Evolutionary conservation across 2,888 invertebrate species (phyloP), one percentile per base, ranked within the genome.

Genomic region (Harpalus rubripes): DNA sequence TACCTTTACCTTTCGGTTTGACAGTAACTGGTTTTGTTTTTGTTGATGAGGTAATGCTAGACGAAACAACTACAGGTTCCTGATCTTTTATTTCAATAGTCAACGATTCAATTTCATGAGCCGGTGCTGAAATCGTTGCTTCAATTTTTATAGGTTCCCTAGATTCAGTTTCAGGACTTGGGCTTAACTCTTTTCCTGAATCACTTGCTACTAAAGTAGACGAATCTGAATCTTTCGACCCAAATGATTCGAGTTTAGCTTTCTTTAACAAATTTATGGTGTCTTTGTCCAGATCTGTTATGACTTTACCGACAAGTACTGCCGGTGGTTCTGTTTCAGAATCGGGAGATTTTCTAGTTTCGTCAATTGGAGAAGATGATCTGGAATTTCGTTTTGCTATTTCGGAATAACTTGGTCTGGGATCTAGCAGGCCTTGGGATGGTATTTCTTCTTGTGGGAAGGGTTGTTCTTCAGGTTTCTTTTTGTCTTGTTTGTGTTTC

Each of bases 391-490:
- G 87, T 83, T 88, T 89, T 1, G 88, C 88, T 59, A 90, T 87
- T 68, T 90, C 90, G 0, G 90, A 89, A 86, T 91, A 91, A 61
- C 89, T 87, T 84, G 88, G 87, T 87, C 89, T 89, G 0, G 89
- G 87, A 83, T 89, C 87, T 58, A 88, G 85, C 12, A 85, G 72
- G 56, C 86, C 87, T 22, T 58, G 18, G 59, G 86, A 58, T 41
- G 68, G 39, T 12, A 52, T 81, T 65, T 88, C 88, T 39, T 88
- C 88, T 18, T 15, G 16, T 0, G 16, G 18, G 4, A 18, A 26
- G 16, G 44, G 3, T 16, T 41, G 44, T 81, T 88, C 87, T 81
- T 88, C 87, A 85, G 80, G 81, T 87, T 88, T 84, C 84, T 81
- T 41, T 52, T 80, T 86, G 12, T 84, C 59, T 39, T 81, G 65